These are phyloP conservation scores for Nebria ingens DNA, from an alignment of 1,140 invertebrate genomes.

Conservation along the genomic window DNA sequence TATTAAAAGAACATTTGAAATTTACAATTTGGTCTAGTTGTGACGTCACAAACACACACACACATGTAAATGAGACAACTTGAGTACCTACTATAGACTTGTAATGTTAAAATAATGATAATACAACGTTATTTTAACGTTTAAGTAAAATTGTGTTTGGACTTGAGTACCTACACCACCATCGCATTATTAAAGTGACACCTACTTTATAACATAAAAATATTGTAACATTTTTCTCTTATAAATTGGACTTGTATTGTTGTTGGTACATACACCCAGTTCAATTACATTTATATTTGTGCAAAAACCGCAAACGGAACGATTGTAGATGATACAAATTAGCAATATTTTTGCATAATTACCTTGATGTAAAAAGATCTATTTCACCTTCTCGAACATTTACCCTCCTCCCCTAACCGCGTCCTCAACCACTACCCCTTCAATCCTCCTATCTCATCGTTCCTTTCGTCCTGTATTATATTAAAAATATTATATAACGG, in stretches of 20 bases:
- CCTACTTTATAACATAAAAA: no score
- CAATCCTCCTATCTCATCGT: conserved; percentile 20
- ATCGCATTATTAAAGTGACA: no score
- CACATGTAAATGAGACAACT: no score
- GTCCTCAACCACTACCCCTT: neutral
- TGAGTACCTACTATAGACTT: no score
- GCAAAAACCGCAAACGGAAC: conserved; percentile 29
- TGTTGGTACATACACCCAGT: neutral
- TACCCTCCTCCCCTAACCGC: neutral
- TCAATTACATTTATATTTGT: conserved; percentile 14
- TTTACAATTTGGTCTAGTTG: no score
- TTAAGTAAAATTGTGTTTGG: no score
- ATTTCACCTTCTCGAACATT: neutral
- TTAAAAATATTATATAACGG: conserved; percentile 24
- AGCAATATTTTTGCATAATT: conserved; percentile 36
- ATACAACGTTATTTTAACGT: no score
- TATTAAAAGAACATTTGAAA: no score
- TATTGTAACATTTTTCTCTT: neutral
- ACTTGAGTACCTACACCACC: no score
- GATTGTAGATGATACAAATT: conserved; percentile 33
- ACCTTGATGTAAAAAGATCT: conserved; percentile 25
- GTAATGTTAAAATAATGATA: no score
- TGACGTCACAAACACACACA: no score
- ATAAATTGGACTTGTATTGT: neutral
- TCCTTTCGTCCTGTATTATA: conserved; percentile 33